Base-by-base conservation (phyloP, 2,888 invertebrate genomes). In the Gasteruption jaculator region DNA sequence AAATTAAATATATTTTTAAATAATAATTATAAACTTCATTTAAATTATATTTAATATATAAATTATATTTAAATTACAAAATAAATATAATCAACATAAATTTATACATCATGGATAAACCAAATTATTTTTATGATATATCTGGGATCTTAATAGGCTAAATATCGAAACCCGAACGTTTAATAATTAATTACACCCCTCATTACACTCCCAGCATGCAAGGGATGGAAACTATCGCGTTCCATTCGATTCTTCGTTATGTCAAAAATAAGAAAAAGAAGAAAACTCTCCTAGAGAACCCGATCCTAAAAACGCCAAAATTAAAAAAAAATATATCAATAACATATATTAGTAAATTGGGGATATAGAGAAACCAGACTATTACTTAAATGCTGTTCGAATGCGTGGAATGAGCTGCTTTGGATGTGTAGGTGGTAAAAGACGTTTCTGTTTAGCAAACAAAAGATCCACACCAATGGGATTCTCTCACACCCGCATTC, bases 351-450 rank as follows among this genome's bases (percentile, higher is more conserved):
- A 52, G 43, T 46, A 52, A 31, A n/a, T 38, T 44, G 43, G 25
- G 42, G 48, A 53, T n/a, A n/a, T 42, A 47, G 43, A 52, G 48
- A 55, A 55, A 54, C 50, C 72, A 70, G 67, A 60, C 69, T 41
- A 16, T 42, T 12, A 41, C 18, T 46, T 39, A 52, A 42, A 38
- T 39, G 48, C 48, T 54, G 53, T 47, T 71, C 65, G 67, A 71
- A 62, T 65, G 66, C 62, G 64, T 64, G 60, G 65, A 66, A 69
- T 68, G 67, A 67, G 61, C 62, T 61, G 68, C 70, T 72, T 72
- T 73, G 66, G 64, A 68, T 73, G 73, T 73, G 67, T 73, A 74
- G 73, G 73, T 68, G 72, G 72, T 68, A 75, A 74, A 64, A 73
- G 71, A 63, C 64, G n/a, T n/a, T n/a, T n/a, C n/a, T n/a, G n/a